phyloP scores from a whole-genome alignment of 2,113 vertebrate genomes.

The Sardina pilchardus region DNA sequence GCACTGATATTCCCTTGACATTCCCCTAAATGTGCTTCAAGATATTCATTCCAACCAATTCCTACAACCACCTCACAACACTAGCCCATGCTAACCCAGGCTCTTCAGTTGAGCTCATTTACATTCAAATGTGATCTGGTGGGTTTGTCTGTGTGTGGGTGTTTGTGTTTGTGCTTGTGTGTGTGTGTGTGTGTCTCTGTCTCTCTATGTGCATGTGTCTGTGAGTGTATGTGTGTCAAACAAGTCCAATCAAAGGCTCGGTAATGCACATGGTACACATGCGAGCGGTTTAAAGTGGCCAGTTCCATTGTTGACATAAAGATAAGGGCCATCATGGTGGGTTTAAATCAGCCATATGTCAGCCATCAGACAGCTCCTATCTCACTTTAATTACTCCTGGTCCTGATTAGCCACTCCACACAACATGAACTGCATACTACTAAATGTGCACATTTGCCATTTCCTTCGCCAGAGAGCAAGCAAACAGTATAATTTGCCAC shows the following conservation, averaged over 20 bases:
- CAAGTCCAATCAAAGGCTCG: not conserved
- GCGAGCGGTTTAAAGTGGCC: not conserved
- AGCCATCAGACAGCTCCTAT: not conserved
- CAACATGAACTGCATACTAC: not conserved
- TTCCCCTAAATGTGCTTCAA: not conserved
- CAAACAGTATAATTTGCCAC: no score
- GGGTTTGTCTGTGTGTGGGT: not conserved
- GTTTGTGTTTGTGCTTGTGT: not conserved
- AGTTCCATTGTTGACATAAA: not conserved
- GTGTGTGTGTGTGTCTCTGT: not conserved
- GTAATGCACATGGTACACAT: not conserved
- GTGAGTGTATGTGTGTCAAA: not conserved
- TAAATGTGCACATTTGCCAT: not conserved
- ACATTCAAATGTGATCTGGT: not conserved
- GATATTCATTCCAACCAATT: not conserved
- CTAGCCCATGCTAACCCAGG: not conserved
- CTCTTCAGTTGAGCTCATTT: not conserved
- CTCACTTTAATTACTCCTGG: not conserved
- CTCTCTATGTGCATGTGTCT: not conserved
- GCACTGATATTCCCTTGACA: not conserved
- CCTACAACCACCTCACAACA: not conserved
- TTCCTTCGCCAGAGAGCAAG: not conserved
- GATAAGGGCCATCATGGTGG: not conserved
- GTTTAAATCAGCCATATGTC: not conserved
- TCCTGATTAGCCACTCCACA: not conserved